Percentiles rank a stretch among this genome's conserved stretches.
phyloP scores from a whole-genome alignment of 2,888 invertebrate genomes.

The Drosophila picticornis region DNA sequence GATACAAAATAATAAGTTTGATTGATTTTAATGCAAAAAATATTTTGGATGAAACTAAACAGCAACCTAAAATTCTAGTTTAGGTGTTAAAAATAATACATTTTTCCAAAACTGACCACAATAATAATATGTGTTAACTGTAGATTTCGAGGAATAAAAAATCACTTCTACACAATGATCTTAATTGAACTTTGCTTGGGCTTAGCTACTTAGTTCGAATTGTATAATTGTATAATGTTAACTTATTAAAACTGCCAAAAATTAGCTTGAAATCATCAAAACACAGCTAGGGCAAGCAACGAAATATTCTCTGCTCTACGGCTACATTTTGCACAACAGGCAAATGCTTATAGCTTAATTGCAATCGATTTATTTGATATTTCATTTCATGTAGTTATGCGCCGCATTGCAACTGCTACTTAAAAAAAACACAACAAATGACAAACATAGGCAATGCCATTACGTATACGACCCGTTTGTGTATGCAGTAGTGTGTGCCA shows the following conservation, averaged over 20 bases:
- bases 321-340: slow-evolving; percentile 47
- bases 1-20: background rate
- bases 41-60: background rate
- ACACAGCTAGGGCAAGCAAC: slow-evolving; percentile 6
- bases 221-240: background rate
- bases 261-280: slow-evolving; percentile 3
- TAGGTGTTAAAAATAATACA: background rate
- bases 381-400: slow-evolving; percentile 69
- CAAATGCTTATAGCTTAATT: slow-evolving; percentile 75
- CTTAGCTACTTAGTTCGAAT: background rate
- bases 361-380: slow-evolving; percentile 57
- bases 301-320: slow-evolving; percentile 4
- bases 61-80: background rate
- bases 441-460: slow-evolving; percentile 53
- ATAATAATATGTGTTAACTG: background rate
- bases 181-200: background rate
- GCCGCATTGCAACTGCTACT: slow-evolving; percentile 50
- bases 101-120: background rate
- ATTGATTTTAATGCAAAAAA: background rate
- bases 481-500: slow-evolving; percentile 25
- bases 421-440: slow-evolving; percentile 47
- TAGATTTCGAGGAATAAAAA: background rate
- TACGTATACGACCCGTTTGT: slow-evolving; percentile 72
- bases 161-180: background rate
- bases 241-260: background rate